A percentile compares a stretch with the other conserved stretches of the same genome.
Evolutionary conservation across 1,140 invertebrate species (phyloP).

Genomic region (Mylabris phalerata): DNA sequence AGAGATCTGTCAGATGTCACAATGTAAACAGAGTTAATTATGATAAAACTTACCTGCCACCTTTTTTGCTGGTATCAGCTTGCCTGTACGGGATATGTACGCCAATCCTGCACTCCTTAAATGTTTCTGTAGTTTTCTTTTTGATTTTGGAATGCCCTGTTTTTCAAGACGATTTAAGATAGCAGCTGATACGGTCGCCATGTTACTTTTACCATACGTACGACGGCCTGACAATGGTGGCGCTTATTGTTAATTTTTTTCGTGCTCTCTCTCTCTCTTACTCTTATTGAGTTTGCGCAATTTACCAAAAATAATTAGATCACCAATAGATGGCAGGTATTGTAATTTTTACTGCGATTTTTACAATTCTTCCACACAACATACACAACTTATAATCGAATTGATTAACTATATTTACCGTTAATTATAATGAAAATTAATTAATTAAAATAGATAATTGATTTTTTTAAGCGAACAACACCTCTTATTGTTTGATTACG

Average conservation of each 20-base stretch:
- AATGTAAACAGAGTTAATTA: constrained; percentile 28
- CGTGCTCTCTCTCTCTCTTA: background rate
- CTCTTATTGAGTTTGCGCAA: constrained; percentile 2
- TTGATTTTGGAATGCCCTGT: constrained; percentile 39
- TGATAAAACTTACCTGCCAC: constrained; percentile 39
- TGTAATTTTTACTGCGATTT: too few species aligned
- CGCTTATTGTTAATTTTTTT: constrained; percentile 5
- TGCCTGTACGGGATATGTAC: constrained; percentile 44
- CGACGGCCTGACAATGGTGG: constrained; percentile 14
- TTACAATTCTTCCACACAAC: too few species aligned
- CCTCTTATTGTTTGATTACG: too few species aligned
- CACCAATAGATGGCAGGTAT: constrained; percentile 7
- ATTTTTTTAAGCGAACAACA: too few species aligned
- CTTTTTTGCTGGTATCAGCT: constrained; percentile 44
- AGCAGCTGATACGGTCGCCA: constrained; percentile 38
- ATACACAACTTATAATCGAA: too few species aligned
- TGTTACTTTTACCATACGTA: constrained; percentile 22
- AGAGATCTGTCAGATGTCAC: constrained; percentile 16
- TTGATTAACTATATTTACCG: too few species aligned
- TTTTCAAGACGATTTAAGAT: constrained; percentile 32
- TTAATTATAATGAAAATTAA: too few species aligned
- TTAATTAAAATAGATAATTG: too few species aligned
- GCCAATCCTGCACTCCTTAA: constrained; percentile 43
- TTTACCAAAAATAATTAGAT: too few species aligned
- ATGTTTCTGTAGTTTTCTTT: constrained; percentile 44